phyloP scores from a whole-genome alignment of 2,113 vertebrate species.

The Haemorhous mexicanus region DNA sequence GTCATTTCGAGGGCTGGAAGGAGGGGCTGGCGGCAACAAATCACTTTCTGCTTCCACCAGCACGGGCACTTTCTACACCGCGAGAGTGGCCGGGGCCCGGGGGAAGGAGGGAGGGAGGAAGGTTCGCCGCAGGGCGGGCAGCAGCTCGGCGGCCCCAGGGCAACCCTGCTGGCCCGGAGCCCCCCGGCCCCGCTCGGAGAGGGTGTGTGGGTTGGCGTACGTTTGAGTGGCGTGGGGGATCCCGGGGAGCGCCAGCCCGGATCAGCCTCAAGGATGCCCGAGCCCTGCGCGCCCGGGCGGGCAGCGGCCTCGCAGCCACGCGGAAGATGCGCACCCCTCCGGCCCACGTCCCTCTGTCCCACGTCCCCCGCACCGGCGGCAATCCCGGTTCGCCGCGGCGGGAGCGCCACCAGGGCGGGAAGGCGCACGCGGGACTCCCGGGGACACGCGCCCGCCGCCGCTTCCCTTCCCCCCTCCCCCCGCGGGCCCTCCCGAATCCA shows the following conservation, averaged over 20 bases:
- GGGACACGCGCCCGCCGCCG: neutral
- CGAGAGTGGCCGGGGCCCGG: neutral
- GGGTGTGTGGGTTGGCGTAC: neutral
- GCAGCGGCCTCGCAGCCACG: neutral
- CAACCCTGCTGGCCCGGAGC: neutral
- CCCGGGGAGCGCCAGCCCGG: neutral
- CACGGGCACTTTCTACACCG: neutral
- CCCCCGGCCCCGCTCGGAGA: neutral
- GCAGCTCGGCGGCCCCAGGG: neutral
- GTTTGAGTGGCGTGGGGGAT: accelerated
- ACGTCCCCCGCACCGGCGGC: neutral
- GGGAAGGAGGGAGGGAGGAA: neutral
- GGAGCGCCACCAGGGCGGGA: neutral
- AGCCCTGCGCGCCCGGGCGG: neutral
- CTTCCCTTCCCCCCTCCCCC: neutral
- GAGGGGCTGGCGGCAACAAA: constrained; percentile 57
- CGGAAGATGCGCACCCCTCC: neutral
- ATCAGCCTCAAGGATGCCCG: neutral
- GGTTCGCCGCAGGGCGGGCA: neutral
- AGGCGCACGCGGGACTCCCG: neutral
- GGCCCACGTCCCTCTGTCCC: too few species aligned
- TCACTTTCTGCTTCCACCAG: constrained; percentile 19
- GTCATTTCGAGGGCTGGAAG: constrained; percentile 29
- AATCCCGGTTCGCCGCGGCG: neutral
- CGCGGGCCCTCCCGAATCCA: neutral